These are phyloP conservation scores for Microctenopoma steveboyesi DNA, from an alignment of 2,797 vertebrate species.

Conservation along the genomic window DNA sequence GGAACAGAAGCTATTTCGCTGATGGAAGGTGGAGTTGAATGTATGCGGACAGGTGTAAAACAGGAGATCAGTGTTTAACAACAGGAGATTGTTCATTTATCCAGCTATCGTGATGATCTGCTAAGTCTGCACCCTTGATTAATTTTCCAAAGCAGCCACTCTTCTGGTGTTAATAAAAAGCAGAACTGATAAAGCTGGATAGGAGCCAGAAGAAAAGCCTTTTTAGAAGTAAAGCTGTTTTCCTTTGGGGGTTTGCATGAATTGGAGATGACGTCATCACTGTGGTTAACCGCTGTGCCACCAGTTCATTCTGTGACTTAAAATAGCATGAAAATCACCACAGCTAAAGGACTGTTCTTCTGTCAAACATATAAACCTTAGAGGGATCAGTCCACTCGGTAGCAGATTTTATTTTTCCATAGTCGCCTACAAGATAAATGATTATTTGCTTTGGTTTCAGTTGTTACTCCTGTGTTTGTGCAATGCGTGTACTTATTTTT, in stretches of 20 bases:
- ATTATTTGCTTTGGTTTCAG: slow-evolving; percentile 51
- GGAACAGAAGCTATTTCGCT: slow-evolving; percentile 10
- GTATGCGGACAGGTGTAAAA: slow-evolving; percentile 41
- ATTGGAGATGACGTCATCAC: slow-evolving; percentile 40
- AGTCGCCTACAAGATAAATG: slow-evolving; percentile 48
- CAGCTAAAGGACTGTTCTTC: slow-evolving; percentile 35
- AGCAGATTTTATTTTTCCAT: slow-evolving; percentile 58
- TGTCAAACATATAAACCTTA: slow-evolving; percentile 21
- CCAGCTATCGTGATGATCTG: slow-evolving; percentile 31
- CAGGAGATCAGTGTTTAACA: slow-evolving; percentile 19
- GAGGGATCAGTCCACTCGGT: slow-evolving; percentile 74
- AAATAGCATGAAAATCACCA: slow-evolving; percentile 28
- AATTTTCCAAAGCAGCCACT: slow-evolving; percentile 2
- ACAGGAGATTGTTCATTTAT: slow-evolving; percentile 18
- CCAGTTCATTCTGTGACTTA: slow-evolving; percentile 29
- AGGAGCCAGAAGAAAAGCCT: background rate
- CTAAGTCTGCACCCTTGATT: slow-evolving; percentile 3
- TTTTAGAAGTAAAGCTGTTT: slow-evolving; percentile 9
- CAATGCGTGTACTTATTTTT: slow-evolving; percentile 49
- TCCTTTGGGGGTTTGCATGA: slow-evolving; percentile 23
- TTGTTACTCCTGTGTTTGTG: slow-evolving; percentile 43
- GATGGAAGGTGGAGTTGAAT: slow-evolving; percentile 49
- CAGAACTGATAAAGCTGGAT: slow-evolving; percentile 35
- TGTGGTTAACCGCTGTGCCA: slow-evolving; percentile 62
- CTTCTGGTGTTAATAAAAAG: slow-evolving; percentile 17